Conservation (phyloP, 2,113 vertebrate species). For the Muntiacus muntjak region DNA sequence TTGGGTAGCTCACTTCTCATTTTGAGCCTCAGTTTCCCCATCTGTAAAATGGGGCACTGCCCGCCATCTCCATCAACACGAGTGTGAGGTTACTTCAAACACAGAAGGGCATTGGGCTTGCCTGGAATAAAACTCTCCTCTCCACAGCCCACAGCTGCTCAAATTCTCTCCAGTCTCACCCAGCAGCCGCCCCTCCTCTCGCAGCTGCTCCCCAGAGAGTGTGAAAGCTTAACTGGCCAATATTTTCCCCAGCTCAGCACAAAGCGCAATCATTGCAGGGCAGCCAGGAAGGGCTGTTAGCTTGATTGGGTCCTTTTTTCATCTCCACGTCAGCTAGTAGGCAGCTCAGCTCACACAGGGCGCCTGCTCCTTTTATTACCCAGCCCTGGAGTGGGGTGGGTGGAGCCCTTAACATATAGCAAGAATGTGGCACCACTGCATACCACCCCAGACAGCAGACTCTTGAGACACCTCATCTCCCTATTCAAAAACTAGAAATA, state of each 20-base stretch:
- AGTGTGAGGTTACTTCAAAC: not conserved
- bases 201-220: not conserved
- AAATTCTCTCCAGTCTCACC: not conserved
- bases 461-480: not conserved
- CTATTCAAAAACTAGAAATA: not conserved
- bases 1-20: not conserved
- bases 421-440: not conserved
- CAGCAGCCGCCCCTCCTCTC: not conserved
- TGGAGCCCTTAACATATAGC: not conserved
- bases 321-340: not conserved
- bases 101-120: not conserved
- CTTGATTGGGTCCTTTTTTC: not conserved
- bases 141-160: not conserved
- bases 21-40: not conserved
- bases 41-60: no score
- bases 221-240: not conserved
- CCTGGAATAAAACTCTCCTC: not conserved
- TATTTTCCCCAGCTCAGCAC: not conserved
- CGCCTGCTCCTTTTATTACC: not conserved
- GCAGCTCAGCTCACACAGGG: not conserved
- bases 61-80: rapidly evolving
- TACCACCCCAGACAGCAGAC: not conserved
- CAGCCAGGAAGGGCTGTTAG: not conserved
- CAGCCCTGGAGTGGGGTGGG: rapidly evolving
- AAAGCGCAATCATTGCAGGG: not conserved